Evolutionary conservation across 30 jellyfish, hydroid and myxozoan species (phyloP), one percentile per base, ranked within the genome.

Genomic region (Mastigias papua): DNA sequence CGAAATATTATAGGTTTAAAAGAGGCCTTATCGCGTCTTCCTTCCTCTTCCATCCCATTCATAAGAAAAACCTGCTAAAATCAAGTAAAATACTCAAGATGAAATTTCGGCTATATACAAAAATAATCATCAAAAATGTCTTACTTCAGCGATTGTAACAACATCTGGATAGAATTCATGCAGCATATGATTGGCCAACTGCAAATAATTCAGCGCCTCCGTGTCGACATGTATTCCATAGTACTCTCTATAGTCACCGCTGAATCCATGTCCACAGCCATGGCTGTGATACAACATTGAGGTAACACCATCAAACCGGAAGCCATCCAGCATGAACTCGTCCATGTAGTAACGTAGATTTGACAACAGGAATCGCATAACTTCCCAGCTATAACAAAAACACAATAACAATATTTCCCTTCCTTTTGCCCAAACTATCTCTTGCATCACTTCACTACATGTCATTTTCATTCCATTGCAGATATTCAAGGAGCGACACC

Each of bases 301-400:
- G 64, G 99, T 95, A 31, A 95, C 99, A 57, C 99, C 99, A 50
- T 95, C 99, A 69, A 95, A 95, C 23, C 99, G 86, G 82, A 95
- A 95, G 33, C 99, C 99, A 76, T 95, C 99, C 46, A 95, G 79
- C 81, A 86, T 87, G 63, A 28, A 95, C 73, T 90, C 99, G 48
- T 95, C 98, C 93, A 95, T 84, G 88, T 90, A 95, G 76, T 83
- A 90, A 21, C 99, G 95, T 26, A 95, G 87, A 67, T 95, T 95
- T 34, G 99, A 91, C 0, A 80, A 74, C 58, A 95, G 92, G 73
- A 95, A 95, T 5, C 99, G 96, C 69, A 76, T 86, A 15, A 95
- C 99, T 71, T 95, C 99, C 97, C 97, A 90, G 16, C 98, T 93
- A 66, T 1, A 35, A 78, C 21, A n/a, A 10, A 63, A 80, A n/a